A percentile compares a stretch with the other conserved stretches of the same genome.
These are phyloP conservation scores for Phalloptychus januarius DNA, from an alignment of 2,797 vertebrate species.

Conservation along the genomic window DNA sequence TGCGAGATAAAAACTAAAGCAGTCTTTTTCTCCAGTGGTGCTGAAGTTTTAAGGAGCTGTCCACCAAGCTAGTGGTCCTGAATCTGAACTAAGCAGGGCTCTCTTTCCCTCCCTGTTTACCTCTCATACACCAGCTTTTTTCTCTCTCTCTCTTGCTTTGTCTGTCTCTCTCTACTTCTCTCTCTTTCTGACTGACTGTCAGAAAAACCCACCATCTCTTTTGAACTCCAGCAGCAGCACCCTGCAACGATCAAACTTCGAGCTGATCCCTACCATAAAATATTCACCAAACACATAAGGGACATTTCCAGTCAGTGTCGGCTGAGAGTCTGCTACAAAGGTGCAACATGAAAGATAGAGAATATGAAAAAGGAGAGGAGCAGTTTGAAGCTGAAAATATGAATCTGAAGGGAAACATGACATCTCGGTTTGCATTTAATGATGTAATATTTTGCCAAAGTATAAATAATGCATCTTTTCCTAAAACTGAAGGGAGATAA, in stretches of 20 bases:
- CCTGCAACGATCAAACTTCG: slow-evolving; percentile 77
- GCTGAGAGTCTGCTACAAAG: slow-evolving; percentile 67
- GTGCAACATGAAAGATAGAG: slow-evolving; percentile 69
- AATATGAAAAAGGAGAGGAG: slow-evolving; percentile 57
- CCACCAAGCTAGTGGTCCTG: slow-evolving; percentile 69
- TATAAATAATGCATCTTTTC: slow-evolving; percentile 58
- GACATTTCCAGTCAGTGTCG: slow-evolving; percentile 68
- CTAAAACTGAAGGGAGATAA: slow-evolving; percentile 17
- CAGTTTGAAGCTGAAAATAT: slow-evolving; percentile 52
- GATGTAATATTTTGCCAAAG: slow-evolving; percentile 56
- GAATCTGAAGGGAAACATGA: slow-evolving; percentile 47
- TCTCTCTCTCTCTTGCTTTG: slow-evolving; percentile 33
- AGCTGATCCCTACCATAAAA: slow-evolving; percentile 75
- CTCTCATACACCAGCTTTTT: slow-evolving; percentile 31
- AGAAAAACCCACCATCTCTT: slow-evolving; percentile 69
- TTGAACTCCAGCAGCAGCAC: slow-evolving; percentile 77
- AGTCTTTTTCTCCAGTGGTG: slow-evolving; percentile 32
- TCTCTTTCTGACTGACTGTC: slow-evolving; percentile 64
- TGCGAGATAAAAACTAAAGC: slow-evolving; percentile 11
- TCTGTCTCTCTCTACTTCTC: slow-evolving; percentile 48
- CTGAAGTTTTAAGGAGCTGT: slow-evolving; percentile 63
- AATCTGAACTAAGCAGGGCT: slow-evolving; percentile 54
- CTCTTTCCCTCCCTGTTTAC: slow-evolving; percentile 21
- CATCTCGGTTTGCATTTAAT: slow-evolving; percentile 51
- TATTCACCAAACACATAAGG: slow-evolving; percentile 77